Evolutionary conservation across 2,797 vertebrate species (phyloP).

Genomic region (Rallus crepitans): DNA sequence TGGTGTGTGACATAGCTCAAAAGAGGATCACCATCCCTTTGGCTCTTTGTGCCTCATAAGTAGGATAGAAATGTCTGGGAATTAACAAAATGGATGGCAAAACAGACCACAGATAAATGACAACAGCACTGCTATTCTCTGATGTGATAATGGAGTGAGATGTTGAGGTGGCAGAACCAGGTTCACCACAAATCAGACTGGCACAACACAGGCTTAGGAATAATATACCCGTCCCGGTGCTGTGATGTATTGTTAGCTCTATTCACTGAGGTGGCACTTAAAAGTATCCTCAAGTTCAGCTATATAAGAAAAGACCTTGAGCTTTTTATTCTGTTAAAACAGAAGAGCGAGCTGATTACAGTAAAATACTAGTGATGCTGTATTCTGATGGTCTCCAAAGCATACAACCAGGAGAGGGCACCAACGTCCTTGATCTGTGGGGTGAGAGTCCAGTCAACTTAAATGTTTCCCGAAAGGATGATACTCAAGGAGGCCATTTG

Average conservation of each 20-base stretch:
- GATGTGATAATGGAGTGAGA: not conserved
- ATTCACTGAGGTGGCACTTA: not conserved
- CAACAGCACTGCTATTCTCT: not conserved
- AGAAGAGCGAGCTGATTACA: not conserved
- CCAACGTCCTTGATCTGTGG: not conserved
- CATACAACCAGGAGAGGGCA: constrained; percentile 41
- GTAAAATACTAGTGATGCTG: not conserved
- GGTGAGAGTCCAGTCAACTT: not conserved
- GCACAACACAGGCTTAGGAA: not conserved
- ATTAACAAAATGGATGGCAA: not conserved
- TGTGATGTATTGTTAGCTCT: not conserved
- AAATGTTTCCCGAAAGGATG: not conserved
- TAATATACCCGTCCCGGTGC: not conserved
- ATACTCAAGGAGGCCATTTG: not conserved
- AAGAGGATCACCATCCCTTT: not conserved
- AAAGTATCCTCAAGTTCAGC: not conserved
- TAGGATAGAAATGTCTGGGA: not conserved
- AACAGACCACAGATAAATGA: not conserved
- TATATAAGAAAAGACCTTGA: not conserved
- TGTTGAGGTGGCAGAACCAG: not conserved
- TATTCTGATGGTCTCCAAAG: not conserved
- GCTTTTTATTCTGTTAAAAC: not conserved
- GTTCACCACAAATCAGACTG: not conserved
- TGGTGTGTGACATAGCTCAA: not conserved
- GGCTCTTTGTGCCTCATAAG: not conserved